These are phyloP conservation scores for Polia nebulosa DNA, from an alignment of 2,888 invertebrate genomes.

Conservation along the genomic window DNA sequence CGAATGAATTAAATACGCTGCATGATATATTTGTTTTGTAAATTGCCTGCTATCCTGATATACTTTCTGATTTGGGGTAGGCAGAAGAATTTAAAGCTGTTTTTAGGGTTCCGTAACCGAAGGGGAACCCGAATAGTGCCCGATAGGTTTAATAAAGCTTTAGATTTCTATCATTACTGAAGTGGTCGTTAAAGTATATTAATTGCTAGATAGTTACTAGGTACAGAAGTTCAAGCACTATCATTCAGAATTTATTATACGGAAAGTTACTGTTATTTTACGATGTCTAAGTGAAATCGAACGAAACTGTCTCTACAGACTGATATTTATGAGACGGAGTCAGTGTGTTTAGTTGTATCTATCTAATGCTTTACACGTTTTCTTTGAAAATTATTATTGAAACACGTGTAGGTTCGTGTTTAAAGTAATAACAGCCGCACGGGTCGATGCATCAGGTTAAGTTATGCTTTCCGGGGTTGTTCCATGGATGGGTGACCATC, in stretches of 20 bases:
- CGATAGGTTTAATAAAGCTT: not conserved
- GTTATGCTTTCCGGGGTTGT: too few relatives aligned
- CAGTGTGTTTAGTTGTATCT: too few relatives aligned
- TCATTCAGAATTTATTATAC: not conserved
- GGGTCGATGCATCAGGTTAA: too few relatives aligned
- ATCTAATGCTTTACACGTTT: not conserved
- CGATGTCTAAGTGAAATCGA: not conserved
- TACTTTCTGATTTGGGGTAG: not conserved
- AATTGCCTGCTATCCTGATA: conserved; percentile 19
- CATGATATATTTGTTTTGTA: conserved; percentile 55
- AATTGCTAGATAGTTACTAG: not conserved
- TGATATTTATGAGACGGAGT: too few relatives aligned
- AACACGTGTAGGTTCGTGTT: too few relatives aligned
- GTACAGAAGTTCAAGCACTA: not conserved
- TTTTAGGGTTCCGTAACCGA: too few relatives aligned
- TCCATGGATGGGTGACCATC: too few relatives aligned
- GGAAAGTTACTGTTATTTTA: not conserved
- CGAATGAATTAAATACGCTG: conserved; percentile 49
- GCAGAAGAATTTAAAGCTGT: not conserved
- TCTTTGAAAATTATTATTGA: too few relatives aligned
- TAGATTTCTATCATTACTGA: not conserved
- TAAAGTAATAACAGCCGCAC: too few relatives aligned
- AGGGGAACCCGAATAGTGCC: too few relatives aligned
- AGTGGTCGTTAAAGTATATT: conserved; percentile 13
- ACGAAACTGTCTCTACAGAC: not conserved